Conservation (phyloP, 2,888 invertebrate species). For the Gerris lacustris region DNA sequence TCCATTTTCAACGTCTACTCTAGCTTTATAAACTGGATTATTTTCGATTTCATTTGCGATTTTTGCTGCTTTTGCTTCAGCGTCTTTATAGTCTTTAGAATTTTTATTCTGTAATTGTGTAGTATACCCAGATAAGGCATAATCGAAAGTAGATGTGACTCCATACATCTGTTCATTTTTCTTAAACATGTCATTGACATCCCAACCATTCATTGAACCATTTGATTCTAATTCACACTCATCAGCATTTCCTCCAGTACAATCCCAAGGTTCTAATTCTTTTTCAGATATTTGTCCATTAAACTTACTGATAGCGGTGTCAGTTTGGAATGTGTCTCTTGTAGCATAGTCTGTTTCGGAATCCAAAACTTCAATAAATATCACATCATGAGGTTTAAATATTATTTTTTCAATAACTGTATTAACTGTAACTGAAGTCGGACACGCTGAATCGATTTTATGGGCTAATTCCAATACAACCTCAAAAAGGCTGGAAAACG, state of each 20-base stretch:
- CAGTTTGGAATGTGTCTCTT: slow-evolving; percentile 38
- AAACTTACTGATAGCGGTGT: slow-evolving; percentile 58
- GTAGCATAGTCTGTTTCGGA: slow-evolving; percentile 82
- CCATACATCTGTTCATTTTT: slow-evolving; percentile 86
- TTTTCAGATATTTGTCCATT: slow-evolving; percentile 67
- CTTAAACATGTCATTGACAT: slow-evolving; percentile 90
- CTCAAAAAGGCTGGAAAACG: slow-evolving; percentile 79
- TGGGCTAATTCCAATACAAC: slow-evolving; percentile 79
- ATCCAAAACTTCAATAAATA: slow-evolving; percentile 67
- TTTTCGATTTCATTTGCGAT: slow-evolving; percentile 89
- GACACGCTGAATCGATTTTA: slow-evolving; percentile 51
- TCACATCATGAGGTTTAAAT: slow-evolving; percentile 72
- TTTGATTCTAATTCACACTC: slow-evolving; percentile 57
- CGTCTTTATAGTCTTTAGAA: slow-evolving; percentile 63
- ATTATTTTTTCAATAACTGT: slow-evolving; percentile 66
- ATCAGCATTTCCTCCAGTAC: slow-evolving; percentile 45
- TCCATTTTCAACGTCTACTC: slow-evolving; percentile 81
- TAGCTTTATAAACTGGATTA: slow-evolving; percentile 67
- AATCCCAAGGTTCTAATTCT: slow-evolving; percentile 84
- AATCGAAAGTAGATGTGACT: slow-evolving; percentile 83
- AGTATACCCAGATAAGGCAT: slow-evolving; percentile 83
- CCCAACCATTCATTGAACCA: slow-evolving; percentile 71
- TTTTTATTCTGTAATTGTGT: slow-evolving; percentile 73
- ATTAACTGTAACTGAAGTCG: slow-evolving; percentile 52
- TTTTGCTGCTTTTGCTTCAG: slow-evolving; percentile 69